Percentiles rank a stretch among this genome's conserved stretches.
Evolutionary conservation across 2,797 vertebrate genomes (phyloP).

Genomic region (Sarcophilus harrisii): DNA sequence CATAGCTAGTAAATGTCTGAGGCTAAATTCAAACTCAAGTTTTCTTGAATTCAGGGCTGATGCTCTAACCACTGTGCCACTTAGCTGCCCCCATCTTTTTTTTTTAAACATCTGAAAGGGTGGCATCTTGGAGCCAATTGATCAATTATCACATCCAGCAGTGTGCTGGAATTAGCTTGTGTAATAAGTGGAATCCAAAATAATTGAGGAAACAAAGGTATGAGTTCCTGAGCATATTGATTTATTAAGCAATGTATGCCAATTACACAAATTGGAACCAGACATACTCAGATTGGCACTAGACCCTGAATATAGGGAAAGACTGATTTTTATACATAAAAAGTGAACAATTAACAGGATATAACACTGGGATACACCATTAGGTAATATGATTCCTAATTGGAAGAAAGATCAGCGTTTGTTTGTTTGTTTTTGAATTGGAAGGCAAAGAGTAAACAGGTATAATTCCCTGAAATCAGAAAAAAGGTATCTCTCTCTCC

Average conservation of each 20-base stretch:
- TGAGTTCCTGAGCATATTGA: not conserved
- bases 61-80: not conserved
- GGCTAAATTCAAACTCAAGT: not conserved
- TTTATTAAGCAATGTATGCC: not conserved
- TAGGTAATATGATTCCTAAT: not conserved
- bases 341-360: not conserved
- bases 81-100: not conserved
- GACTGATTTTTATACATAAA: not conserved
- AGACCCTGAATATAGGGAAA: not conserved
- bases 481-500: not conserved
- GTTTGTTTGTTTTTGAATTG: not conserved
- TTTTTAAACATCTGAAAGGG: not conserved
- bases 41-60: too few species aligned
- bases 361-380: not conserved
- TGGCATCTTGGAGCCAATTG: not conserved
- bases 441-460: not conserved
- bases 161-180: not conserved
- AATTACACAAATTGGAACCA: not conserved
- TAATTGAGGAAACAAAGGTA: not conserved
- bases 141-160: not conserved
- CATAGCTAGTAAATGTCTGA: not conserved
- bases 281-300: not conserved
- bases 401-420: not conserved
- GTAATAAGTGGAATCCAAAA: not conserved
- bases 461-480: not conserved